phyloP scores from a whole-genome alignment of 2,797 vertebrate species.

The Hafferia zeledoni region DNA sequence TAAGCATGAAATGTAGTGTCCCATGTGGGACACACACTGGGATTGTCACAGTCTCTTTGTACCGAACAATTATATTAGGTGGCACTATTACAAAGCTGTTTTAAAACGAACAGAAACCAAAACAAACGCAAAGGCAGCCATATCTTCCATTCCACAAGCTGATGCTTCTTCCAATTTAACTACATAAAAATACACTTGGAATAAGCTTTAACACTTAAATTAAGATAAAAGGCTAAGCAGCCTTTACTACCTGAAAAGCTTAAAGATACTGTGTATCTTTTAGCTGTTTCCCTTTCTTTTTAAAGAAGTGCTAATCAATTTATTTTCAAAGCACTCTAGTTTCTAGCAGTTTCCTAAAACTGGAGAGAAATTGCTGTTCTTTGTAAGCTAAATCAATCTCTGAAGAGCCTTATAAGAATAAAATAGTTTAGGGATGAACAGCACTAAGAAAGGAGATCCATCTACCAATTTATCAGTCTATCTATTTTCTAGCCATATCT shows the following conservation, averaged over 20 bases:
- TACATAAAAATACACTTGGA: background rate
- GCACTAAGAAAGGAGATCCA: constrained; percentile 58
- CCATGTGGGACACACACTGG: background rate
- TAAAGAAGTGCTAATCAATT: constrained; percentile 65
- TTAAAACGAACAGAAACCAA: background rate
- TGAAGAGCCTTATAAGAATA: constrained; percentile 69
- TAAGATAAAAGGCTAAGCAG: constrained; percentile 9
- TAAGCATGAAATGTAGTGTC: background rate
- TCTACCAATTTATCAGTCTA: constrained; percentile 63
- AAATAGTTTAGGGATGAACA: constrained; percentile 64
- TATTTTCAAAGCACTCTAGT: constrained; percentile 40
- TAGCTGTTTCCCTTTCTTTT: constrained; percentile 52
- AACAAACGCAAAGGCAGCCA: background rate
- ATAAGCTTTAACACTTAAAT: constrained; percentile 29
- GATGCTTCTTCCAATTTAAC: background rate
- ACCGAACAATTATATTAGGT: background rate
- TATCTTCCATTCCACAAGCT: background rate
- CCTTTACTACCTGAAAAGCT: constrained; percentile 14
- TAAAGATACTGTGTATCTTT: constrained; percentile 26
- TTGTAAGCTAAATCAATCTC: constrained; percentile 66
- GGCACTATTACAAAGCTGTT: background rate
- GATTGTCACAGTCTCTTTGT: background rate
- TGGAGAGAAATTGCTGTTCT: constrained; percentile 65
- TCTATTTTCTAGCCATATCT: constrained; percentile 63
- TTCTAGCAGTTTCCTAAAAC: constrained; percentile 66